phyloP scores from a whole-genome alignment of 2,113 vertebrate species.

The Collichthys lucidus region DNA sequence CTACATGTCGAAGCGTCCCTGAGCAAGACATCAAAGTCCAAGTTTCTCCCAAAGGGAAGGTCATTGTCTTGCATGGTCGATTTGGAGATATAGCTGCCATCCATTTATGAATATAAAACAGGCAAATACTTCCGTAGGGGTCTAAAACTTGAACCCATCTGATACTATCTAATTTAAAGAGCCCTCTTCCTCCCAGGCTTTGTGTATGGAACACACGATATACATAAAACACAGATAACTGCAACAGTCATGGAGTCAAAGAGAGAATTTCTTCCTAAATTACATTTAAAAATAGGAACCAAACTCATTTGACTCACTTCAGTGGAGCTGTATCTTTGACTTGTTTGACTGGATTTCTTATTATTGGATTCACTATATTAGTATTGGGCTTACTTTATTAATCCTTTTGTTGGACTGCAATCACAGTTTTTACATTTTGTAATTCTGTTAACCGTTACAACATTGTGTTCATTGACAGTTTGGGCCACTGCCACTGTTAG shows the following conservation, averaged over 20 bases:
- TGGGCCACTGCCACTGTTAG: neutral
- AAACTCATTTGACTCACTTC: neutral
- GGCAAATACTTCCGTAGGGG: too few species aligned
- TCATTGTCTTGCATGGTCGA: too few species aligned
- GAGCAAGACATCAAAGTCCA: too few species aligned
- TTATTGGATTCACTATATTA: neutral
- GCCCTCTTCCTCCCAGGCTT: neutral
- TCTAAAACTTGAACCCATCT: too few species aligned
- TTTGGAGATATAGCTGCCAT: too few species aligned
- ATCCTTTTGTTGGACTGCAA: conserved; percentile 2
- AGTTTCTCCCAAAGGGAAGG: too few species aligned
- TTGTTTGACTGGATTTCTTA: neutral
- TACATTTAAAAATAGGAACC: neutral
- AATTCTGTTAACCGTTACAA: neutral
- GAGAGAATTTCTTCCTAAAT: neutral
- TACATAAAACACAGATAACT: neutral
- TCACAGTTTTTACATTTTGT: neutral
- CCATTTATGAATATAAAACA: too few species aligned
- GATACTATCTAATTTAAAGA: too few species aligned
- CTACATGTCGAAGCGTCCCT: too few species aligned
- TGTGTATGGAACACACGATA: neutral
- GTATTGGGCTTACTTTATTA: neutral
- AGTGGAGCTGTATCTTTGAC: neutral
- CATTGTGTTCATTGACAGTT: neutral
- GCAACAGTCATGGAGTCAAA: neutral